Percentiles rank a stretch among this genome's conserved stretches.
These are phyloP conservation scores for Garra rufa DNA, from an alignment of 2,113 vertebrate genomes.

Conservation along the genomic window DNA sequence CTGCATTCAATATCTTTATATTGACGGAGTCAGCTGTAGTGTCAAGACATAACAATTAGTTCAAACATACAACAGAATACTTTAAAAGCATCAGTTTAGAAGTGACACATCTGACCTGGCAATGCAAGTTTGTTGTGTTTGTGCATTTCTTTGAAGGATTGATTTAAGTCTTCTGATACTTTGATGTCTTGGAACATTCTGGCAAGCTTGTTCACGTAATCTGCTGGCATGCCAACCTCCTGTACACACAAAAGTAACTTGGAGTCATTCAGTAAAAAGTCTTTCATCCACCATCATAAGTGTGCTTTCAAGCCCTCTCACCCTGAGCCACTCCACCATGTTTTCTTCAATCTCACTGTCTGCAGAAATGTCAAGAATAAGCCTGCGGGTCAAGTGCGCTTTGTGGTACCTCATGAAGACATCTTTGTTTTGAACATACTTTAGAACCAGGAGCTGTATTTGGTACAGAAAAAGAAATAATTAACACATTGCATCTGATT, in stretches of 20 bases:
- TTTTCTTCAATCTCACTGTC: constrained; percentile 99
- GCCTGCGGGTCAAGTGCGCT: constrained; percentile 92
- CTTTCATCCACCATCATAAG: neutral
- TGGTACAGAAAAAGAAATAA: neutral
- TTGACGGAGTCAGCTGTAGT: constrained; percentile 94
- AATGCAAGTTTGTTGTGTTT: constrained; percentile 96
- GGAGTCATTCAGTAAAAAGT: neutral
- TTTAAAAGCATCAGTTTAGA: neutral
- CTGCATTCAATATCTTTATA: constrained; percentile 99
- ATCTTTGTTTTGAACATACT: constrained; percentile 98
- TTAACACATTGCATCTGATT: neutral
- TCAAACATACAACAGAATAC: neutral
- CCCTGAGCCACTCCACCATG: constrained; percentile 98
- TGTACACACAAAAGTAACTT: constrained; percentile 62
- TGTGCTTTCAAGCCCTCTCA: constrained; percentile 60
- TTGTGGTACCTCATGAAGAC: constrained; percentile 99
- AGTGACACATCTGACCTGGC: constrained; percentile 79
- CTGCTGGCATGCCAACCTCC: constrained; percentile 98
- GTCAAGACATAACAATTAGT: neutral
- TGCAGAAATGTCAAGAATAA: constrained; percentile 96
- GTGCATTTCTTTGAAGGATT: constrained; percentile 97
- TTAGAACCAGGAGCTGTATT: constrained; percentile 90
- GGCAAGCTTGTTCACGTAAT: constrained; percentile 92
- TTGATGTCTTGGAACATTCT: constrained; percentile 99
- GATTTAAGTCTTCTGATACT: constrained; percentile 97